A percentile compares a stretch with the other conserved stretches of the same genome.
These are phyloP conservation scores for Cuculus canorus DNA, from an alignment of 2,797 vertebrate species.

Conservation along the genomic window DNA sequence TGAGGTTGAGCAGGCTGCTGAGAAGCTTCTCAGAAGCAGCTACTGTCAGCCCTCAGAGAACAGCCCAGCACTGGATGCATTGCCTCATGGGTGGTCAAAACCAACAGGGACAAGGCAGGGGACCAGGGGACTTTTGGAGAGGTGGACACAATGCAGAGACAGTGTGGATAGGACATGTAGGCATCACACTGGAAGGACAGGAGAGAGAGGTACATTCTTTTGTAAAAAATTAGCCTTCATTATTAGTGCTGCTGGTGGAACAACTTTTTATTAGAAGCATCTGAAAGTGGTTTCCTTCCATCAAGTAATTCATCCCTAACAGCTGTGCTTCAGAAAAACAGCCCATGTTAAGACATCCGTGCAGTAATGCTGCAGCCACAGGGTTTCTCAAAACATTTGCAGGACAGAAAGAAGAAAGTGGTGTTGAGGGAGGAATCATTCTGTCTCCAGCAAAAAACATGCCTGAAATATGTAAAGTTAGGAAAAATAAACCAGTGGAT, in stretches of 20 bases:
- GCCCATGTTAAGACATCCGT: background rate
- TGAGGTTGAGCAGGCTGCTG: too few species aligned
- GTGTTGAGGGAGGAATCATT: background rate
- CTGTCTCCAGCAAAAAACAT: background rate
- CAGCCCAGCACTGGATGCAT: rapidly evolving
- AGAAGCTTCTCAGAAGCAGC: background rate
- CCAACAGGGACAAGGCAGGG: background rate
- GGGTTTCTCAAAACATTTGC: background rate
- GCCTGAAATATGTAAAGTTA: background rate
- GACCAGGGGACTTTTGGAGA: background rate
- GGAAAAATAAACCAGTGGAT: background rate
- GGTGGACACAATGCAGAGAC: background rate
- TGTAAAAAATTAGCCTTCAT: background rate
- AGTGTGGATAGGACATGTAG: rapidly evolving
- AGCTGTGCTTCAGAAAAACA: background rate
- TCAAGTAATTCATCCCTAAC: background rate
- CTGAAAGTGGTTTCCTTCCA: background rate
- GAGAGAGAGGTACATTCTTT: background rate
- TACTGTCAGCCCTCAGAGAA: rapidly evolving
- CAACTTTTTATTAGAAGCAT: background rate
- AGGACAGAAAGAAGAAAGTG: background rate
- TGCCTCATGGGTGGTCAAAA: background rate
- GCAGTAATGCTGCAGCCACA: background rate
- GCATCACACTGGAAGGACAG: background rate
- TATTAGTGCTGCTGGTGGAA: background rate